phyloP scores from a whole-genome alignment of 2,797 vertebrate species.

The Halcyon chelicuti region DNA sequence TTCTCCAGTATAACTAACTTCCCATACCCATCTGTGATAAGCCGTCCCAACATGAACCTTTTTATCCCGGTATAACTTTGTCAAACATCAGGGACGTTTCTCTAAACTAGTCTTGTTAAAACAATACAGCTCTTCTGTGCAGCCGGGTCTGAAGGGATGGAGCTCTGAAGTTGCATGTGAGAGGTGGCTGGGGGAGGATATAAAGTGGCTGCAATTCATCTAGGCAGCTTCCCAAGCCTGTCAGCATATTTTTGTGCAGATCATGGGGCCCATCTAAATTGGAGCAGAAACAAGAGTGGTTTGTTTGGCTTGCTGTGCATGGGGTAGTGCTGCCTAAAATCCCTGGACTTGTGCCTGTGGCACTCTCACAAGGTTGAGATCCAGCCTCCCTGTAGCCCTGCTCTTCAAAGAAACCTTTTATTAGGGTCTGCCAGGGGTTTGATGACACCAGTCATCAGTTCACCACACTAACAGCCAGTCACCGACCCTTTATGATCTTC shows the following conservation, averaged over 20 bases:
- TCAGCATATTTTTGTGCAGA: neutral
- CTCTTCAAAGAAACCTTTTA: neutral
- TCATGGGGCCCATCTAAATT: neutral
- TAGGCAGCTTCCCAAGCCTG: neutral
- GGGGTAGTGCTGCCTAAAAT: neutral
- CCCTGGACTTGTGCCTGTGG: neutral
- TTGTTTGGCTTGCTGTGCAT: neutral
- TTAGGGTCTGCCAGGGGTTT: neutral
- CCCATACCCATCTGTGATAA: neutral
- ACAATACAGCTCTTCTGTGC: neutral
- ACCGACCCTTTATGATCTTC: neutral
- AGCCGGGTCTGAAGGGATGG: accelerated
- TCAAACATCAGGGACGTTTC: too few relatives aligned
- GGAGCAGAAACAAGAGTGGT: neutral
- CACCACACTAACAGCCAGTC: neutral
- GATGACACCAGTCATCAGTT: neutral
- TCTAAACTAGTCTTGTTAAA: neutral
- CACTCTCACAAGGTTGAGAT: neutral
- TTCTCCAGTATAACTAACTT: neutral
- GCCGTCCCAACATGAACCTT: neutral
- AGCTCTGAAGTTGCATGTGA: neutral
- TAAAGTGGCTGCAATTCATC: neutral
- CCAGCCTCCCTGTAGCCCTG: neutral
- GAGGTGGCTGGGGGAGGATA: neutral
- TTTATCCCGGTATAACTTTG: neutral